Percentiles rank a stretch among this genome's conserved stretches.
Conservation (phyloP, 2,888 invertebrate species). For the Drosophila fulvimacula region DNA sequence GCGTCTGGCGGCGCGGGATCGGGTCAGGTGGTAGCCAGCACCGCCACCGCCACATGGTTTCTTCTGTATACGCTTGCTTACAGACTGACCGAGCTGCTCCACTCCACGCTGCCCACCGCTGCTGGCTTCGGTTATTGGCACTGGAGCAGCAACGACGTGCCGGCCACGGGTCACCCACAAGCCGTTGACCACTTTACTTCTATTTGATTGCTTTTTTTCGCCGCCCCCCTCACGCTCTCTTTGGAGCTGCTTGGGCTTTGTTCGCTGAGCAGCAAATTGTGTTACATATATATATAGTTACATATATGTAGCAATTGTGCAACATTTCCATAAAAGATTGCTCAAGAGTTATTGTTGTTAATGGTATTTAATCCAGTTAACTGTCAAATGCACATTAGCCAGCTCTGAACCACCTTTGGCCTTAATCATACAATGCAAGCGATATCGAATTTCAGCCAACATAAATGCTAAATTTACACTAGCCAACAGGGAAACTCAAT, state of each 20-base stretch:
- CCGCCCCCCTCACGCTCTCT: constrained; percentile 17
- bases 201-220: constrained; percentile 58
- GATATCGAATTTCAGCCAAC: constrained; percentile 13
- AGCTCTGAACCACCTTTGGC: constrained; percentile 3
- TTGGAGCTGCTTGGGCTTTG: constrained; percentile 1
- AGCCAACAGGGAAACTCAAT: neutral
- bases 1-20: neutral
- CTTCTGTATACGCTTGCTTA: neutral
- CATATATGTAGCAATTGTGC: neutral
- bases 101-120: neutral
- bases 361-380: constrained; percentile 21
- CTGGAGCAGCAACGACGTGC: constrained; percentile 9
- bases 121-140: constrained; percentile 15
- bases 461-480: neutral
- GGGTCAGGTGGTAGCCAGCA: constrained; percentile 33
- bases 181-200: constrained; percentile 47
- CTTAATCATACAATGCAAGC: constrained; percentile 10
- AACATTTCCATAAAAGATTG: constrained; percentile 29
- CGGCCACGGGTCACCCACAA: constrained; percentile 46
- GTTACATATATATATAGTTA: constrained; percentile 5
- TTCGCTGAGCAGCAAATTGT: constrained; percentile 11
- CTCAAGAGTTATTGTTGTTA: constrained; percentile 13
- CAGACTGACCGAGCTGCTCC: too few species aligned
- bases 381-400: constrained; percentile 26
- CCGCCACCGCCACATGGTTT: constrained; percentile 27